These are phyloP conservation scores for Bombus confusus DNA, from an alignment of 1,140 invertebrate species.

Conservation along the genomic window DNA sequence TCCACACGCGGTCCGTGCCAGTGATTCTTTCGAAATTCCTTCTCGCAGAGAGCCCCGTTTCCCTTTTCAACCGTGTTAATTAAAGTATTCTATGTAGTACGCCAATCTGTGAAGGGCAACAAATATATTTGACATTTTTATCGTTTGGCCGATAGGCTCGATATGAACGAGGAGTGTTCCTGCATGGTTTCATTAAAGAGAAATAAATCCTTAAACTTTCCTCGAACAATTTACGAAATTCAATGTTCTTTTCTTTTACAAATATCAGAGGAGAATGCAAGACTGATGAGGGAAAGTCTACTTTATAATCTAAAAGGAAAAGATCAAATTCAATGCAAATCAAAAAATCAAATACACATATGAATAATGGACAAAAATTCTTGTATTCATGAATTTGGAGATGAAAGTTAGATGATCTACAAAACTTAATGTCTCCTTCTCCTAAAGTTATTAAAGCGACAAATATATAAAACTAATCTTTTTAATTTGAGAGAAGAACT, in stretches of 20 bases:
- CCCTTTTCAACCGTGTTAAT: conserved; percentile 54
- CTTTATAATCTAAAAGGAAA: no score
- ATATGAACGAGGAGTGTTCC: neutral
- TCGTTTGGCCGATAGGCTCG: neutral
- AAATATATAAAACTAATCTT: accelerated
- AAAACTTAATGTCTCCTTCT: no score
- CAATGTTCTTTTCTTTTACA: neutral
- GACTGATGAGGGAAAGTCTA: neutral
- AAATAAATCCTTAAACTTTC: no score
- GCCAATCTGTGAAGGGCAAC: conserved; percentile 34
- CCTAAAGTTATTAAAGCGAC: neutral
- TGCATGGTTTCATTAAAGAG: neutral
- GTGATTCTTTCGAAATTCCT: conserved; percentile 54
- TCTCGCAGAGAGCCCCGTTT: no score
- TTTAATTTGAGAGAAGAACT: neutral
- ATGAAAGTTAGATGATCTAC: no score
- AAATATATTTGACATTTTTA: conserved; percentile 68
- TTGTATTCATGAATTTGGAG: no score
- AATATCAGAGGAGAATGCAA: neutral
- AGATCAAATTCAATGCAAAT: no score
- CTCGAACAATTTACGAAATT: neutral
- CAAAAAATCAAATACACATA: no score
- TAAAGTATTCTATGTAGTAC: conserved; percentile 46
- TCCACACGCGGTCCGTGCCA: conserved; percentile 20
- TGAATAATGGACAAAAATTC: no score